Conservation (phyloP, 1,140 invertebrate species). For the Aphaenogaster floridana region DNA sequence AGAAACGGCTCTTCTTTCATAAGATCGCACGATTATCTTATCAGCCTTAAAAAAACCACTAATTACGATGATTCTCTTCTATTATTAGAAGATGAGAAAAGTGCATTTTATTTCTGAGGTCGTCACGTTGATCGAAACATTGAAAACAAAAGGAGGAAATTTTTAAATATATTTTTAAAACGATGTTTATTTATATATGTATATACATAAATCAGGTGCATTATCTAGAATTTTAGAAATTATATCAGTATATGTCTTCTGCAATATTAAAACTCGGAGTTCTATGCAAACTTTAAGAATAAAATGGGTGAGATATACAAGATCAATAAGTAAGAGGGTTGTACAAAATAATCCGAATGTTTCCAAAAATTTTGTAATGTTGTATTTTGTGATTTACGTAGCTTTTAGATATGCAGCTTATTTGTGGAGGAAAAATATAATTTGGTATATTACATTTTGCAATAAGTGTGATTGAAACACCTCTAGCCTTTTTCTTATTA, state of each 20-base stretch:
- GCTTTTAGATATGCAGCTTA: background rate
- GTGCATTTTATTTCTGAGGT: background rate
- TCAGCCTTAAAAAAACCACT: background rate
- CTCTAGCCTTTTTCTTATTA: background rate
- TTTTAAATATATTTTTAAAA: background rate
- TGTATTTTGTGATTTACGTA: background rate
- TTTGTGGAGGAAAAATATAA: background rate
- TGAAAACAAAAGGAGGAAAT: background rate
- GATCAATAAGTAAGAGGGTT: background rate
- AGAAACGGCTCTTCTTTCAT: constrained; percentile 33
- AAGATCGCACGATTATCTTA: constrained; percentile 7
- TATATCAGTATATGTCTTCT: background rate
- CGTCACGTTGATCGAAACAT: background rate
- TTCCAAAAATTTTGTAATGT: background rate
- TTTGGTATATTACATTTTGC: background rate
- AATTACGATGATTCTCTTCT: background rate
- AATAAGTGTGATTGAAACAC: background rate
- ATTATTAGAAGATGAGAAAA: background rate
- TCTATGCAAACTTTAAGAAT: background rate
- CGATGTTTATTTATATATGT: background rate
- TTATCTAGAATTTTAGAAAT: background rate
- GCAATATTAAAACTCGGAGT: background rate
- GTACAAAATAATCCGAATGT: background rate
- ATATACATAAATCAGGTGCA: background rate
- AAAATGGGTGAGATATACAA: background rate